A percentile compares a stretch with the other conserved stretches of the same genome.
These are phyloP conservation scores for Phalacrocorax pelagicus DNA, from an alignment of 2,113 vertebrate genomes.

Conservation along the genomic window DNA sequence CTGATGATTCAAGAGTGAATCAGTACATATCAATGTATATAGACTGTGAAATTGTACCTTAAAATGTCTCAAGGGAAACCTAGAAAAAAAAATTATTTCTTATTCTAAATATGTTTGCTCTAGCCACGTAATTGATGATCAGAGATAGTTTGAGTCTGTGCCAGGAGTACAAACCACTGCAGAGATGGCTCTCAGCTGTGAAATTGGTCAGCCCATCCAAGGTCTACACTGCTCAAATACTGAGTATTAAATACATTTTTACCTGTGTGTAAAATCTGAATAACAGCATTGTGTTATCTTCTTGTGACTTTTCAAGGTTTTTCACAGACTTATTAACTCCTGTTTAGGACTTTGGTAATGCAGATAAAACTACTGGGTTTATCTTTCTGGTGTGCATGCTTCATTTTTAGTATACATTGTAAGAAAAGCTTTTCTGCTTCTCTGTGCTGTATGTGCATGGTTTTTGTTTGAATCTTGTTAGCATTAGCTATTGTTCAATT, in stretches of 20 bases:
- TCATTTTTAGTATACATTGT: neutral
- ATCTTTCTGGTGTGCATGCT: neutral
- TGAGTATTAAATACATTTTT: neutral
- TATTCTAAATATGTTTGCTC: neutral
- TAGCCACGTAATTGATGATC: neutral
- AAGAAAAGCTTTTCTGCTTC: neutral
- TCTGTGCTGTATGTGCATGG: neutral
- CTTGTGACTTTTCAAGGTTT: neutral
- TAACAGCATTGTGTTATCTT: neutral
- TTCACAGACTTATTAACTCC: neutral
- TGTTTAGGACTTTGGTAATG: fast-evolving
- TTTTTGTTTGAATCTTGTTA: neutral
- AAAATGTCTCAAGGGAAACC: neutral
- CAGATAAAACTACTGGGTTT: neutral
- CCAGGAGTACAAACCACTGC: neutral
- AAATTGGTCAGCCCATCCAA: constrained; percentile 9
- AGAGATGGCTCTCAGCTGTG: neutral
- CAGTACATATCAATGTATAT: neutral
- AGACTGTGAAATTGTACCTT: neutral
- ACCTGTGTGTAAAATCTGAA: neutral
- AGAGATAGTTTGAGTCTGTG: neutral
- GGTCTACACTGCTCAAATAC: neutral
- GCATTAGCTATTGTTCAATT: neutral
- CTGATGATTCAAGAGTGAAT: neutral
- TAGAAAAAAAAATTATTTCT: neutral